Base-by-base conservation (phyloP, 2,888 invertebrate genomes). In the Caenorhabditis sp. region DNA sequence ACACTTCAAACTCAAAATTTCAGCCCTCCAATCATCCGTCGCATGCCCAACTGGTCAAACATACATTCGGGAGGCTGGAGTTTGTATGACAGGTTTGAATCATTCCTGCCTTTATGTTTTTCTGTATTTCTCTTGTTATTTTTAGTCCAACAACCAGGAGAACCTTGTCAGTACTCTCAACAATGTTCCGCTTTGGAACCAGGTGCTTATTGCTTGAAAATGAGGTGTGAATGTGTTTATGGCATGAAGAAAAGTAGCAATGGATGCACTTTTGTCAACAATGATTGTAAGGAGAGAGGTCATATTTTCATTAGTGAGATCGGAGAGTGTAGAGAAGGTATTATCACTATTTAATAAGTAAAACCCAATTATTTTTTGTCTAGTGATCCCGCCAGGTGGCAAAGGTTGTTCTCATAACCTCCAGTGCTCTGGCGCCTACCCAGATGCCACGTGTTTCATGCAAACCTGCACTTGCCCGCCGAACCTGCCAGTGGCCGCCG, bases 11-110 rank as follows among this genome's bases (percentile, higher is more conserved):
- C n/a, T n/a, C 24, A n/a, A 24, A 28, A 26, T 76, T 82, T 61
- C 81, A 87, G 87, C 82, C 15, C 56, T 83, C 8, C 84, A 82
- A 71, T 64, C 83, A 9, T 77, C 82, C 3, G 86, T 85, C 6
- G 85, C 84, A 13, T 91, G 91, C 65, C 86, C 88, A 9, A 68
- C 87, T 37, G 89, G 90, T 26, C 90, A 91, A 83, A 87, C 88
- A 9, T 92, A 91, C 76, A 89, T 92, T 32, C 83, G 88, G 4
- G 92, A 92, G 77, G 89, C 91, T 50, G 92, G 92, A 55, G 80
- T 87, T 35, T 92, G 92, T 82, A 89, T 92, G 87, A 90, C 90
- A 91, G n/a, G n/a, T n/a, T n/a, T n/a, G n/a, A n/a, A n/a, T n/a
- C n/a, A n/a, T n/a, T n/a, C n/a, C n/a, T n/a, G n/a, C n/a, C n/a